Base-by-base conservation (phyloP, 2,888 invertebrate species). In the Oeneis ivallda region DNA sequence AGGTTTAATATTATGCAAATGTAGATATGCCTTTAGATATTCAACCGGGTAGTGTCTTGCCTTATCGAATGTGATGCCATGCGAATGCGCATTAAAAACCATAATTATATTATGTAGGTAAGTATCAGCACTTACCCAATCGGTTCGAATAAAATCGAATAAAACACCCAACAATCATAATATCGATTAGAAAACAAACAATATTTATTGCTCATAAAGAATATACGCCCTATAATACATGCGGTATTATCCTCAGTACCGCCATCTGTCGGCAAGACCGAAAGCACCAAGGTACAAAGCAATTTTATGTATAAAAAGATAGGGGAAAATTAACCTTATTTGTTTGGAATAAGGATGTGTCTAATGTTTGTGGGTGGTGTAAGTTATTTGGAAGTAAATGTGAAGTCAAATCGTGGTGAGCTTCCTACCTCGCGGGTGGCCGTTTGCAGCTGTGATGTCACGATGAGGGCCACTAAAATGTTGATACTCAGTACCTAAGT, bases 351-450 rank as follows among this genome's bases (percentile, higher is more conserved):
- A 77, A 74, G 67, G 65, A 56, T 52, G 39, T 54, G 34, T n/a
- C 15, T 47, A 19, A 43, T 34, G 17, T 58, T 37, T 60, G 11
- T 53, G 32, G 43, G 39, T 13, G 54, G 53, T 34, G 15, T 17
- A n/a, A 13, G 17, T 62, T 69, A 69, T 61, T 69, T 72, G 71
- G 70, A 76, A 73, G 68, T 66, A 68, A 70, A 77, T 78, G 76
- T 78, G 76, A 82, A 86, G 85, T 87, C 84, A 84, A 83, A 79
- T 72, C 67, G 71, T 75, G 74, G 76, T 79, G 74, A 74, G 75
- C 74, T 73, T 69, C 72, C 76, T 77, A 76, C 79, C 80, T 80
- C 83, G 81, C 84, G 90, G 90, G 90, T 89, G 89, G 90, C 82
- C 89, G 83, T 82, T 82, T 81, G 81, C 80, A 83, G 80, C 80